Evolutionary conservation across 2,888 invertebrate species (phyloP).

Genomic region (Phengaris arion): DNA sequence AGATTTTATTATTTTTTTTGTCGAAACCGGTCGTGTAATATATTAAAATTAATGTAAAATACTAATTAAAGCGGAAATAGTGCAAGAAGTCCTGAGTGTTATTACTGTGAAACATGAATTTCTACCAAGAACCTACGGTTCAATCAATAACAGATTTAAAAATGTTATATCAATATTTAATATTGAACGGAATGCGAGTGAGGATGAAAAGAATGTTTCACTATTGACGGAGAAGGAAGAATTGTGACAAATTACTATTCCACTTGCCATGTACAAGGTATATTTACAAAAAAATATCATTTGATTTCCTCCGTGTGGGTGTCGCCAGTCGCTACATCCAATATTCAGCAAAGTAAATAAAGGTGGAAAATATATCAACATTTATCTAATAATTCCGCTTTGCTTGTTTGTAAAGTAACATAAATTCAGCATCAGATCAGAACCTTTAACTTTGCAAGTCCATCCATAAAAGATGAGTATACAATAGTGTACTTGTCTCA

Average conservation of each 20-base stretch:
- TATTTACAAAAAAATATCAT: not conserved
- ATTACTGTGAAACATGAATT: too few species aligned
- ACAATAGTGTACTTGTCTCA: constrained; percentile 18
- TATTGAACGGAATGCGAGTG: constrained; percentile 33
- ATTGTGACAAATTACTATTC: not conserved
- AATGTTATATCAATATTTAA: constrained; percentile 41
- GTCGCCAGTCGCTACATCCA: too few species aligned
- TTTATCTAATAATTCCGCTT: not conserved
- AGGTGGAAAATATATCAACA: not conserved
- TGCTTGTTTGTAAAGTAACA: constrained; percentile 3
- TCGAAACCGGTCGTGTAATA: too few species aligned
- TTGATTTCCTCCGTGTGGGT: not conserved
- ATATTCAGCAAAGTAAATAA: not conserved
- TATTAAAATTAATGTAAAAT: too few species aligned
- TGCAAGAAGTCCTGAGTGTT: too few species aligned
- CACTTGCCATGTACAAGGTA: not conserved
- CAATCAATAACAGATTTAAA: too few species aligned
- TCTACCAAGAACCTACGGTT: too few species aligned
- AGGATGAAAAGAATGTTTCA: constrained; percentile 2
- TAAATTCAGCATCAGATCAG: constrained; percentile 11
- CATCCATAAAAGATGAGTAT: constrained; percentile 23
- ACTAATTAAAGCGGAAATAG: too few species aligned
- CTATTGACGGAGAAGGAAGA: not conserved
- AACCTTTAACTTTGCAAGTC: constrained; percentile 10
- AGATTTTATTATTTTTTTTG: too few species aligned